Percentiles rank a stretch among this genome's conserved stretches.
Conservation (phyloP, 1,140 invertebrate species). For the Latrodectus geometricus region DNA sequence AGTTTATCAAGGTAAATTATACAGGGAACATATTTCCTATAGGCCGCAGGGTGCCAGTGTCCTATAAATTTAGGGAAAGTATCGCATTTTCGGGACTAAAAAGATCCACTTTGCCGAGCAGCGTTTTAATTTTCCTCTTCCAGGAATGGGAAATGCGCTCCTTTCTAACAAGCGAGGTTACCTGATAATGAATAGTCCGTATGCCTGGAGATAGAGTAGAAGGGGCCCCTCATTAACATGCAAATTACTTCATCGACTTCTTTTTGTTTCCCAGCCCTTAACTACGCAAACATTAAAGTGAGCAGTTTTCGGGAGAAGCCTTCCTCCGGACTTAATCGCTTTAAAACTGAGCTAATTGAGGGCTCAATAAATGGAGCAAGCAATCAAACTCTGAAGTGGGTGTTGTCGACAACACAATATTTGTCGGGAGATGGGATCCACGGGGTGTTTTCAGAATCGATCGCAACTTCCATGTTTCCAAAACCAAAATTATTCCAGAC, state of each 20-base stretch:
- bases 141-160: background rate
- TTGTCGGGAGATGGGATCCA: background rate
- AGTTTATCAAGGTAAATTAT: too few species aligned
- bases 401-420: slow-evolving; percentile 1
- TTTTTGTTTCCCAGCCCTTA: background rate
- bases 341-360: slow-evolving; percentile 29
- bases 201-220: background rate
- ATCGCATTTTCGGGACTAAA: too few species aligned
- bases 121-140: background rate
- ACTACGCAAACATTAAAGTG: background rate
- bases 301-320: background rate
- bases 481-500: too few species aligned
- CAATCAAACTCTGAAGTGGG: slow-evolving; percentile 8
- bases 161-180: background rate
- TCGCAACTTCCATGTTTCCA: background rate
- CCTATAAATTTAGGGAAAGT: too few species aligned
- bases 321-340: slow-evolving; percentile 4
- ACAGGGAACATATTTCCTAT: too few species aligned
- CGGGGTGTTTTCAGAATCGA: background rate
- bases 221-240: slow-evolving; percentile 24
- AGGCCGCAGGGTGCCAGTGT: too few species aligned
- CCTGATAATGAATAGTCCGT: background rate
- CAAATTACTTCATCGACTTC: slow-evolving; percentile 7
- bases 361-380: background rate
- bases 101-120: background rate